phyloP scores from a whole-genome alignment of 2,888 invertebrate genomes.

The Pammene fasciana region DNA sequence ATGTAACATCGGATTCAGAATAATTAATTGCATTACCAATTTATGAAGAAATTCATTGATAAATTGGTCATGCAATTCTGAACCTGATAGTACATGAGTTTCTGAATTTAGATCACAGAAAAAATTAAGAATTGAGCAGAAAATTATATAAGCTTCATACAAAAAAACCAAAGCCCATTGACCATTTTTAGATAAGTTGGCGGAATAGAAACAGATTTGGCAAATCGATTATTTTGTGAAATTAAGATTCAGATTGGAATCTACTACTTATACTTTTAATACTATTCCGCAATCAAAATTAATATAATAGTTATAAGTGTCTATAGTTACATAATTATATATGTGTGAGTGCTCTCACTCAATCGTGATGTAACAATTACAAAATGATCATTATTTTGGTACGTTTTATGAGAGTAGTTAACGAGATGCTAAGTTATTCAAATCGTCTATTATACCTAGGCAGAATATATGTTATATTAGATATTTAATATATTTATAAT shows the following conservation, averaged over 20 bases:
- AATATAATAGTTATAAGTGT: not conserved
- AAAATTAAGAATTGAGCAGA: too few relatives aligned
- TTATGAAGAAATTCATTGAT: too few relatives aligned
- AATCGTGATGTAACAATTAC: conserved; percentile 24
- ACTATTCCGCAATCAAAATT: not conserved
- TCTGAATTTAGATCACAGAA: too few relatives aligned
- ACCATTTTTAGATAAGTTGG: too few relatives aligned
- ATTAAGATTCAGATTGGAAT: not conserved
- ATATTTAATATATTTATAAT: not conserved
- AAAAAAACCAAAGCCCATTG: too few relatives aligned
- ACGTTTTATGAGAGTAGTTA: conserved; percentile 22
- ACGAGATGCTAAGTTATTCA: conserved; percentile 5
- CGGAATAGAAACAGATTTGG: too few relatives aligned
- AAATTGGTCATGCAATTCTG: too few relatives aligned
- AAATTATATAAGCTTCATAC: too few relatives aligned
- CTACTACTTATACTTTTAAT: not conserved
- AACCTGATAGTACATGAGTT: too few relatives aligned
- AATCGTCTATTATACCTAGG: conserved; percentile 2
- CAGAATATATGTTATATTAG: too few relatives aligned
- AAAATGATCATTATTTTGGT: conserved; percentile 32
- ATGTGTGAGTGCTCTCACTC: conserved; percentile 10
- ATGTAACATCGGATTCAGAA: too few relatives aligned
- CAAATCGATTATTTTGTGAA: not conserved
- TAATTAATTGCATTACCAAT: too few relatives aligned
- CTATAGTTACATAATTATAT: conserved; percentile 7